phyloP scores from a whole-genome alignment of 2,797 vertebrate genomes.

The Cynodonichthys magdalenae region DNA sequence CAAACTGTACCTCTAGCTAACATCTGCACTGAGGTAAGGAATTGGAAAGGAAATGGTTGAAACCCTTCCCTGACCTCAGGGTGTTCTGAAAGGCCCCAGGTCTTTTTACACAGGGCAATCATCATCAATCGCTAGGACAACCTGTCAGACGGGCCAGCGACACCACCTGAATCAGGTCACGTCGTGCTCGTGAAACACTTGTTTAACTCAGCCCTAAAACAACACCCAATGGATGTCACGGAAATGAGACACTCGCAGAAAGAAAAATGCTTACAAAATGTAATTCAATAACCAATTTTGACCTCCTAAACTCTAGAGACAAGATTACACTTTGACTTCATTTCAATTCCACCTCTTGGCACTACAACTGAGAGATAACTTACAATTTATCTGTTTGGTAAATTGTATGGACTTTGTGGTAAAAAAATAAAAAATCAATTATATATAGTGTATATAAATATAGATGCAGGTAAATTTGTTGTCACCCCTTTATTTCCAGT shows the following conservation, averaged over 20 bases:
- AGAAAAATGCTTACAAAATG: constrained; percentile 2
- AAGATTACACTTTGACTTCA: not conserved
- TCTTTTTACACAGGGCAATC: constrained; percentile 44
- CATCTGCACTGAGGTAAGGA: constrained; percentile 34
- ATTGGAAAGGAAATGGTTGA: constrained; percentile 58
- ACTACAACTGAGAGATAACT: not conserved
- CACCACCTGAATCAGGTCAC: constrained; percentile 50
- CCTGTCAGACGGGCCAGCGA: constrained; percentile 53
- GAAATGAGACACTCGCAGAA: constrained; percentile 7
- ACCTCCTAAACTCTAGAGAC: not conserved
- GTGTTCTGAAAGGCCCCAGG: constrained; percentile 50
- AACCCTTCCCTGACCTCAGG: constrained; percentile 68
- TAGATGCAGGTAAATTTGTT: too few relatives aligned
- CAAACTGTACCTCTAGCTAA: constrained; percentile 2
- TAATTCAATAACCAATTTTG: not conserved
- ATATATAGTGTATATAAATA: too few relatives aligned
- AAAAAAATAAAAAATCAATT: too few relatives aligned
- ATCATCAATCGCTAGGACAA: constrained; percentile 59
- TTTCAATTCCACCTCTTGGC: not conserved
- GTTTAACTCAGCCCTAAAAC: constrained; percentile 3
- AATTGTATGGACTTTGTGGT: too few relatives aligned
- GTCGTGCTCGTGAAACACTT: constrained; percentile 33
- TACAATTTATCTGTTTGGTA: too few relatives aligned
- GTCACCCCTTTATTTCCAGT: too few relatives aligned
- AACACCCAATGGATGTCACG: not conserved